Evolutionary conservation across 2,797 vertebrate species (phyloP), one percentile per base, ranked within the genome.

Genomic region (Salarias fasciatus): DNA sequence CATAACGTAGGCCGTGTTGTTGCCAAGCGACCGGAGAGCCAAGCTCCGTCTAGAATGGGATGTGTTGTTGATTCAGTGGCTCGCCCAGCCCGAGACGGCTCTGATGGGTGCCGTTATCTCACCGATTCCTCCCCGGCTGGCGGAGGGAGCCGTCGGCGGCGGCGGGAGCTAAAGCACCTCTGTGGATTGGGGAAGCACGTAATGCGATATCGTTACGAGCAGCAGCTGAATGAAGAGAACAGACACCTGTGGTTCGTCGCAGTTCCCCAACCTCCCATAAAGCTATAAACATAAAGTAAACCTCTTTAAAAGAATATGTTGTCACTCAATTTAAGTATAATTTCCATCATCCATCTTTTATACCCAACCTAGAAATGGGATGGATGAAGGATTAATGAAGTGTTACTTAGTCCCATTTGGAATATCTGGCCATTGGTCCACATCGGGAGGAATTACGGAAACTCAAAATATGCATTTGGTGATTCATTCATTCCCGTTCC

Each of bases 21-120:
- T 94, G 90, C 91, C 86, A 85, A 70, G 91, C 87, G 73, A 93
- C 89, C 48, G 47, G 63, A 77, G 74, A 86, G 75, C 71, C 84
- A 62, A 66, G 79, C 83, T 73, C 84, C 44, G 56, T 76, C 79
- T 71, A 87, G 91, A 89, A 86, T 84, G 80, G 82, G 90, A 86
- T 79, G 78, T 81, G 83, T 89, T 88, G 86, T 86, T 85, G 84
- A 91, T 81, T 82, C 88, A 91, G 80, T 85, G 79, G 73, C 71
- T 79, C 59, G 11, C 54, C 68, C 84, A 71, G 74, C 64, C 81
- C 83, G 84, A 71, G 82, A 77, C 60, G 73, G 80, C 84, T 86
- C 86, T 83, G 83, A 76, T 79, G 80, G 79, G 79, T 58, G 70
- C 69, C 65, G 75, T 88, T 80, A 81, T 86, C 76, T 86, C 85